Evolutionary conservation across 2,797 vertebrate species (phyloP).

Genomic region (Antennarius maculatus): DNA sequence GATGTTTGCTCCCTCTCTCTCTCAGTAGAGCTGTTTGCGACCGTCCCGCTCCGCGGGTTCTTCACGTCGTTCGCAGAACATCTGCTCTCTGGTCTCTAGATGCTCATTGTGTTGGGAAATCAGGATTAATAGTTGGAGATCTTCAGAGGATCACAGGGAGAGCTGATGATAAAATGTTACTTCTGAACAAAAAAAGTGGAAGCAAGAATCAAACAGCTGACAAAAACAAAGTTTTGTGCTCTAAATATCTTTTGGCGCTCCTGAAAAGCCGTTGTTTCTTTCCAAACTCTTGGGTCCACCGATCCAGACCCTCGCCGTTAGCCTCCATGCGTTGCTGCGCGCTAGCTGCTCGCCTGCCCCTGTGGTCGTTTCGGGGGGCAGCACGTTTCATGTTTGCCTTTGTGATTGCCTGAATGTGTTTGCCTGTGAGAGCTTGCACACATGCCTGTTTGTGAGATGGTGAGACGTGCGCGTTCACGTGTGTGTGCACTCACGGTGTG

Average conservation of each 20-base stretch:
- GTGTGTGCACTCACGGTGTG: conserved; percentile 14
- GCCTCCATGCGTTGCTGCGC: conserved; percentile 42
- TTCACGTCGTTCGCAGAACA: conserved; percentile 13
- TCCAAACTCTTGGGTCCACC: conserved; percentile 3
- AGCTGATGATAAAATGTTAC: neutral
- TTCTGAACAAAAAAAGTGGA: neutral
- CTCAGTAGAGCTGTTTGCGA: neutral
- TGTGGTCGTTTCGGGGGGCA: conserved; percentile 50
- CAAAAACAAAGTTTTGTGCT: neutral
- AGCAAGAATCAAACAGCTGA: neutral
- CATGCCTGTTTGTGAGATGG: conserved; percentile 41
- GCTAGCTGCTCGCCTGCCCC: conserved; percentile 45
- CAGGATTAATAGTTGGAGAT: too few relatives aligned
- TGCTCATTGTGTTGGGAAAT: neutral
- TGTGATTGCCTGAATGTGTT: conserved; percentile 62
- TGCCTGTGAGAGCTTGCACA: conserved; percentile 40
- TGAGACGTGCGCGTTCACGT: conserved; percentile 12
- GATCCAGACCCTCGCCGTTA: conserved; percentile 66
- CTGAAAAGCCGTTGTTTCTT: conserved; percentile 21
- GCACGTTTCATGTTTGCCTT: conserved; percentile 69
- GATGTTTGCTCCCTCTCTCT: conserved; percentile 52
- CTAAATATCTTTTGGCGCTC: neutral
- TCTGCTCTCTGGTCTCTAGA: conserved; percentile 6
- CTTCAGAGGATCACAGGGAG: too few relatives aligned
- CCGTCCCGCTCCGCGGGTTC: conserved; percentile 5